phyloP scores from a whole-genome alignment of 1,140 invertebrate genomes.

The Tachypleus tridentatus region DNA sequence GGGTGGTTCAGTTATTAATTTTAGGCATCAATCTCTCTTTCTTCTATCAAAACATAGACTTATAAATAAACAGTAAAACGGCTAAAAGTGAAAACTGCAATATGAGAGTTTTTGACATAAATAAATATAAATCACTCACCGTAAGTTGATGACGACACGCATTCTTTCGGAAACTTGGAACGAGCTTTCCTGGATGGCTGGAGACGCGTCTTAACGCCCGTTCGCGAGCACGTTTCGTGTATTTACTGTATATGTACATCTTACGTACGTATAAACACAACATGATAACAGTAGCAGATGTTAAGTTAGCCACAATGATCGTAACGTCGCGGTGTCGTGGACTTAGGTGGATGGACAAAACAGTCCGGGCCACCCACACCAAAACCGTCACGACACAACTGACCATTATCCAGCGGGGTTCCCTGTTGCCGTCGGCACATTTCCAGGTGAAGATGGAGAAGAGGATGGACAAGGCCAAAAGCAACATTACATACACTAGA shows the following conservation, averaged over 20 bases:
- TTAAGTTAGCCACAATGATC: slow-evolving; percentile 33
- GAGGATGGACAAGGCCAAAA: slow-evolving; percentile 14
- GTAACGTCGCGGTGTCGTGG: slow-evolving; percentile 18
- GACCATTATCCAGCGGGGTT: slow-evolving; percentile 15
- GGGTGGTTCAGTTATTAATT: no score
- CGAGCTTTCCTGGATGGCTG: no score
- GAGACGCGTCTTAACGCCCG: no score
- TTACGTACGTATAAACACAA: slow-evolving; percentile 33
- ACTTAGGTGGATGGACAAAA: slow-evolving; percentile 5
- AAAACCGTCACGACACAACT: slow-evolving; percentile 11
- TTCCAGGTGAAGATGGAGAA: slow-evolving; percentile 16
- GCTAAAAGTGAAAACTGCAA: no score
- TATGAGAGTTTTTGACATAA: no score
- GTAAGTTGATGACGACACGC: no score
- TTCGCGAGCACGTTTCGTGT: neutral
- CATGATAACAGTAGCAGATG: slow-evolving; percentile 32
- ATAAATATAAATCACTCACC: no score
- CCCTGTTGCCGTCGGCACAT: slow-evolving; percentile 12
- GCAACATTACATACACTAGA: slow-evolving; percentile 16
- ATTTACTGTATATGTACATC: slow-evolving; percentile 29
- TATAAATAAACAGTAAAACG: no score
- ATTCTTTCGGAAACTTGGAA: no score
- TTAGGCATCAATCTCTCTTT: no score
- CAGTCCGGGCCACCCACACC: slow-evolving; percentile 15
- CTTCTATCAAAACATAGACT: no score